Evolutionary conservation across 2,113 vertebrate genomes (phyloP).

Genomic region (Epinephelus cyanopodus): DNA sequence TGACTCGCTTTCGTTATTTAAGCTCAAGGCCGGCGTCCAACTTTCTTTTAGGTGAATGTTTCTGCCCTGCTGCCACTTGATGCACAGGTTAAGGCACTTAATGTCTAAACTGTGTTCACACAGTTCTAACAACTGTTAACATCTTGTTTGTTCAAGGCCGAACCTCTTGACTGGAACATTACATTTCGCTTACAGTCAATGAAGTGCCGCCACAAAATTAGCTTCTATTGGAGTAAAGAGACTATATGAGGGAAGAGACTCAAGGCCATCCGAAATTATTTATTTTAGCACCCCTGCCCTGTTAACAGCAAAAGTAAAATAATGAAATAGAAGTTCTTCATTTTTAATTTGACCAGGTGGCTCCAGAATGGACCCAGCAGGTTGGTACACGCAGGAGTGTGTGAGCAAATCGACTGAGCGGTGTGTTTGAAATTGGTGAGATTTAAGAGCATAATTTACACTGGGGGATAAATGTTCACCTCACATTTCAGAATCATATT

Average conservation of each 20-base stretch:
- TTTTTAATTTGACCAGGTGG: slow-evolving; percentile 13
- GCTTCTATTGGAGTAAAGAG: slow-evolving; percentile 29
- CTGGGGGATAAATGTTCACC: too few relatives aligned
- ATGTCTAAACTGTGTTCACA: slow-evolving; percentile 39
- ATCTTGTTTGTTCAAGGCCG: slow-evolving; percentile 45
- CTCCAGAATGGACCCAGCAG: slow-evolving; percentile 5
- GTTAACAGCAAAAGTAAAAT: slow-evolving; percentile 23
- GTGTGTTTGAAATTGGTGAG: background rate
- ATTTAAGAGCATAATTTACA: background rate
- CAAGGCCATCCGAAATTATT: background rate
- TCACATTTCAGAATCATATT: background rate
- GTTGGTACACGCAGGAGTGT: background rate
- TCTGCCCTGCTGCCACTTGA: slow-evolving; percentile 43
- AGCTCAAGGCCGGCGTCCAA: slow-evolving; percentile 41
- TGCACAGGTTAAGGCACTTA: slow-evolving; percentile 53
- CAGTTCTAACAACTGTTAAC: slow-evolving; percentile 41
- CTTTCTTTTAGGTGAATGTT: slow-evolving; percentile 25
- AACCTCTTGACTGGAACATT: slow-evolving; percentile 38
- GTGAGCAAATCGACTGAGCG: background rate
- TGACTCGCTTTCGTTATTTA: slow-evolving; percentile 36
- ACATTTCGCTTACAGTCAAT: slow-evolving; percentile 35
- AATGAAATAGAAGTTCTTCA: background rate
- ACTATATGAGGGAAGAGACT: slow-evolving; percentile 14
- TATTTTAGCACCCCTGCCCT: background rate
- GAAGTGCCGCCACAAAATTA: slow-evolving; percentile 43